A percentile compares a stretch with the other conserved stretches of the same genome.
Evolutionary conservation across 2,888 invertebrate genomes (phyloP).

Genomic region (Petrolisthes cinctipes): DNA sequence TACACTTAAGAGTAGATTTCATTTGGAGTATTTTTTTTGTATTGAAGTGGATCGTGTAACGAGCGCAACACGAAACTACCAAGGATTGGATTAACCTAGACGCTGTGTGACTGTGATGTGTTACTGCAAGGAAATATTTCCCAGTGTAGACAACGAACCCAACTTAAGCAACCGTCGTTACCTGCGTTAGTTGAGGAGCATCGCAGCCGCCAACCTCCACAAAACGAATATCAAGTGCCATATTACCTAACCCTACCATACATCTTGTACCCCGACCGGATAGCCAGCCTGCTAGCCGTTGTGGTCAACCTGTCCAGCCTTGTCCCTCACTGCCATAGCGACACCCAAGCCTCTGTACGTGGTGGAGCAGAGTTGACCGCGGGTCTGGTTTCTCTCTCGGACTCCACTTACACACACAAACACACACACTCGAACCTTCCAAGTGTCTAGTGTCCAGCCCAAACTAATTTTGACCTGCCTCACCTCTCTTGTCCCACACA

Average conservation of each 20-base stretch:
- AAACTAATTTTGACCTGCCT: neutral
- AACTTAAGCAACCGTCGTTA: conserved; percentile 19
- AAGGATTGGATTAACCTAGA: conserved; percentile 41
- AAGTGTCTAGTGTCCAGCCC: too few species aligned
- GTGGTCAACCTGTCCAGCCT: conserved; percentile 32
- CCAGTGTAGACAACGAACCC: conserved; percentile 50
- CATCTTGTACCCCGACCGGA: neutral
- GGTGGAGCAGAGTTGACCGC: conserved; percentile 30
- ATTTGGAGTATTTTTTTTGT: conserved; percentile 40
- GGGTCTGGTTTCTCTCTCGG: conserved; percentile 31
- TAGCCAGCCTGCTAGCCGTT: neutral
- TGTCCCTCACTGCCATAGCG: conserved; percentile 37
- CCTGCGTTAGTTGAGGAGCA: neutral
- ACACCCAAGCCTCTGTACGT: conserved; percentile 23
- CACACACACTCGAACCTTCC: neutral
- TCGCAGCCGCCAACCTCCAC: neutral
- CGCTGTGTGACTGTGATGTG: conserved; percentile 51
- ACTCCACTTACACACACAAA: neutral
- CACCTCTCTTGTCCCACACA: neutral
- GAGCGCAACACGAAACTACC: neutral
- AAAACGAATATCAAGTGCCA: conserved; percentile 38
- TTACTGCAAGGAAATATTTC: conserved; percentile 29
- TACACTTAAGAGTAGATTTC: conserved; percentile 60
- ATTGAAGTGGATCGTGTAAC: conserved; percentile 25
- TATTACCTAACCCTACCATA: neutral